phyloP scores from a whole-genome alignment of 2,113 vertebrate genomes.

The Aepyceros melampus region DNA sequence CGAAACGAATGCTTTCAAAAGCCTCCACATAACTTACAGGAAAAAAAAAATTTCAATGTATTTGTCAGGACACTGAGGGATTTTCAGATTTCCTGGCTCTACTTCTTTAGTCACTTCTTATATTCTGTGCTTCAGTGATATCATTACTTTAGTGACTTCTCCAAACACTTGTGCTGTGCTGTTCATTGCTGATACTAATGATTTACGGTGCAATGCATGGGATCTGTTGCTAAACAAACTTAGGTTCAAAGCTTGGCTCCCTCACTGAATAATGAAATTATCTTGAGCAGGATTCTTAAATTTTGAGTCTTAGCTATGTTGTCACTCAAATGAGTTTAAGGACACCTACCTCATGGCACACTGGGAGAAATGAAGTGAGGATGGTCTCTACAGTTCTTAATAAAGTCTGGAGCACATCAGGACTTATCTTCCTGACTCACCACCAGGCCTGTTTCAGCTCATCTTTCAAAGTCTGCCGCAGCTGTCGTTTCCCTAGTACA shows the following conservation, averaged over 20 bases:
- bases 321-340: neutral
- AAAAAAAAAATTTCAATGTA: neutral
- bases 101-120: neutral
- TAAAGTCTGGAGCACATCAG: neutral
- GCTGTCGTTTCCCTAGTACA: neutral
- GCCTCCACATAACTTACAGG: neutral
- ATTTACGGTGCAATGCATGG: neutral
- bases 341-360: fast-evolving
- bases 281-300: neutral
- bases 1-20: neutral
- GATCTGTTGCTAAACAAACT: neutral
- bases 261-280: neutral
- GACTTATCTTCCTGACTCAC: neutral
- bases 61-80: neutral
- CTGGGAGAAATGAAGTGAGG: neutral
- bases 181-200: neutral
- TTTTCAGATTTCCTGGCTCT: neutral
- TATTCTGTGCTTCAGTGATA: neutral
- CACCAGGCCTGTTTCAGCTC: neutral
- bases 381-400: neutral
- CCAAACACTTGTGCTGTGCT: neutral
- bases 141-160: neutral
- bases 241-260: neutral
- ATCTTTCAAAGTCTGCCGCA: neutral
- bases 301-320: neutral